phyloP scores from a whole-genome alignment of 2,888 invertebrate species.

The Aspidapion aeneum region DNA sequence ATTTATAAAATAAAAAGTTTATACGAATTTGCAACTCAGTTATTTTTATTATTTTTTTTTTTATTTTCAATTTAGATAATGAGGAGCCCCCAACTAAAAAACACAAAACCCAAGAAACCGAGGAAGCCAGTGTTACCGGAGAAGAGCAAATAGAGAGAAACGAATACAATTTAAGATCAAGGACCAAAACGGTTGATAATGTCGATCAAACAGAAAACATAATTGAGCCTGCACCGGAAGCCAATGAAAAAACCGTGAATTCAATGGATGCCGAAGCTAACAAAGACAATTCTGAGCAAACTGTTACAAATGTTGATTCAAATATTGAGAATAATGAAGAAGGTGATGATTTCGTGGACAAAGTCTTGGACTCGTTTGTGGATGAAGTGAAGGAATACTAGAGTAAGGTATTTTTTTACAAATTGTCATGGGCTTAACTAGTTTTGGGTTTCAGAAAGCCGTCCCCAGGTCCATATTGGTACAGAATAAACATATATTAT shows the following conservation, averaged over 20 bases:
- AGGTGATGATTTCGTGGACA: constrained; percentile 17
- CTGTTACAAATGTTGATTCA: constrained; percentile 4
- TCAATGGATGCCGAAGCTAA: constrained; percentile 6
- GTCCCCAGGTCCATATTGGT: too few species aligned
- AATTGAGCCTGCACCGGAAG: neutral
- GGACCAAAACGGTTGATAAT: neutral
- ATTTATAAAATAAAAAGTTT: too few species aligned
- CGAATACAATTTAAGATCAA: neutral
- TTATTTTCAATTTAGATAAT: neutral
- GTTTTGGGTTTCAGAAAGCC: too few species aligned
- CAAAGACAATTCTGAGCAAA: neutral
- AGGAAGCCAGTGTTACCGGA: constrained; percentile 6
- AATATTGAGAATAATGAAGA: constrained; percentile 8
- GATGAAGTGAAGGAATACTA: constrained; percentile 27
- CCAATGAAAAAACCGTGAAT: neutral
- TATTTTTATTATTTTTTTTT: too few species aligned
- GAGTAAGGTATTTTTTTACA: neutral
- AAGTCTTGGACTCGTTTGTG: constrained; percentile 19
- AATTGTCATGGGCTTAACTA: too few species aligned
- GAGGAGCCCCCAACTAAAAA: constrained; percentile 13
- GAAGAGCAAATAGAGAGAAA: constrained; percentile 10
- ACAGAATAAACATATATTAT: too few species aligned
- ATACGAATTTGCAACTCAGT: too few species aligned
- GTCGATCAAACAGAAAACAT: too few species aligned
- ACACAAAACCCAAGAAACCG: constrained; percentile 3